Evolutionary conservation across 2,888 invertebrate species (phyloP), one percentile per base, ranked within the genome.

Genomic region (Netelia inedita): DNA sequence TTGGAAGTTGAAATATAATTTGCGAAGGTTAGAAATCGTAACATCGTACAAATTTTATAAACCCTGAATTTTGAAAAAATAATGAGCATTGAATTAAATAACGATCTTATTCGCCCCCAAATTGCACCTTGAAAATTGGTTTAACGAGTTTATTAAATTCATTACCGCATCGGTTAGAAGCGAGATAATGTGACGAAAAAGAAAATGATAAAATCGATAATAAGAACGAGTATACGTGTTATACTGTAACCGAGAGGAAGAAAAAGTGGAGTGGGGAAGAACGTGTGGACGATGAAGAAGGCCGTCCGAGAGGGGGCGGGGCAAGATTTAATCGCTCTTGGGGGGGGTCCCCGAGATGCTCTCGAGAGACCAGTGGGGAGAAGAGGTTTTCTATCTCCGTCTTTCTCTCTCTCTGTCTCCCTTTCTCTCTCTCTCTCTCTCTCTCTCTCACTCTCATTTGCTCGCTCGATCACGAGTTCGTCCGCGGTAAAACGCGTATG

Each of bases 401-500:
- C 69, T 19, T 71, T 53, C 53, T n/a, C 11, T 50, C 50, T 23
- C 23, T 23, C 23, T 23, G 1, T 23, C 23, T 23, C 23, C 2
- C 23, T 23, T 2, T 23, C 23, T 2, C 71, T 76, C 75, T 76
- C 76, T 71, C 65, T 19, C 16, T 35, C 69, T 28, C 74, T 35
- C 35, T 35, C 35, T 35, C 35, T 35, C 35, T 2, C 53, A n/a
- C 53, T n/a, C 53, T n/a, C 14, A n/a, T 5, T 19, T 19, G 46
- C 78, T 78, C 73, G 73, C 73, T 69, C 73, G 23, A 21, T 43
- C 72, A 16, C 75, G 88, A 88, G 88, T 87, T 91, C 91, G 90
- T 92, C 89, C 89, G 90, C 86, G 88, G 90, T 89, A 87, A 89
- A 91, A 90, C 91, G 92, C 91, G 90, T 91, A 91, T 91, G 90